Base-by-base conservation (phyloP, 92 coral and sea anemone species). In the Micromussa lordhowensis region DNA sequence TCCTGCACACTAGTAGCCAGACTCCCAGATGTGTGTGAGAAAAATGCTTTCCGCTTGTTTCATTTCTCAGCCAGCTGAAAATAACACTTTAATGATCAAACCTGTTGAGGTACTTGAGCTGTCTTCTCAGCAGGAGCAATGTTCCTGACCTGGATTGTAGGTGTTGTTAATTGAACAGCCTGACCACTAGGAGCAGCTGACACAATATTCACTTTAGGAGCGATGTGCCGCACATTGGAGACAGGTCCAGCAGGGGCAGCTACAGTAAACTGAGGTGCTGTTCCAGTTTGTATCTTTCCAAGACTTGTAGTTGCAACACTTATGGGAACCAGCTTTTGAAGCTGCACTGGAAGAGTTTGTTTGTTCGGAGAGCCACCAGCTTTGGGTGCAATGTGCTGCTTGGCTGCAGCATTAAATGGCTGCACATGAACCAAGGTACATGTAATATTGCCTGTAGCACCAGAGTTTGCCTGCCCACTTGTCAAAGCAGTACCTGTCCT, bases 181-280 rank as follows among this genome's bases (percentile, higher is more conserved):
- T 93, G 98, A 26, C 88, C 84, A 48, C 90, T 84, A 40, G 93
- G 81, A 81, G 88, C 93, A 18, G 96, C 88, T 6, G 96, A 88
- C 16, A 95, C 96, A 78, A 95, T 90, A 68, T 82, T 93, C 57
- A 95, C 94, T 86, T 95, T 95, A 7, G 98, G 98, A 30, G 98
- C 97, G 81, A 94, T 94, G 54, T 92, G 94, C 11, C 96, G 91
- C 54, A 94, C 96, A 68, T 72, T 80, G 10, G 89, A 91, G 18
- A 86, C 77, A 14, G 88, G 89, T 48, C 90, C 84, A 5, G 90
- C 73, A 40, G 92, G 78, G 2, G 89, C 84, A 57, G 93, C 92
- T 70, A 91, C 86, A 13, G 93, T 92, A 58, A 89, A 89, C 66
- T 91, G 93, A 14, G 92, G 89, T 11, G 92, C 19, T 26, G 95